Evolutionary conservation across 2,113 vertebrate genomes (phyloP).

Genomic region (Phalacrocorax aristotelis): DNA sequence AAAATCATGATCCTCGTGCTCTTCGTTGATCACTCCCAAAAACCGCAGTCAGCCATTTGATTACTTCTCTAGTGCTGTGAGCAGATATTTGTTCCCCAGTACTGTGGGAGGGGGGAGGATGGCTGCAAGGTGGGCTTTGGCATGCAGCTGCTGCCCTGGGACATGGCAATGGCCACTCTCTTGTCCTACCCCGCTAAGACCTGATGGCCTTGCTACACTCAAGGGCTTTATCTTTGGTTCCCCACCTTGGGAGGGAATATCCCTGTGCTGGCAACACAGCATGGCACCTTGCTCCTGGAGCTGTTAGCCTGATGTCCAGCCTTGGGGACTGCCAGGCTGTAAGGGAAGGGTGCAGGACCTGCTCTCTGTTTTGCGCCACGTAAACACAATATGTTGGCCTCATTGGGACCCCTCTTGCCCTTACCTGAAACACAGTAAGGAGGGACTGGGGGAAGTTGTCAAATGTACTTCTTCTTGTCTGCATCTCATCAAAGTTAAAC

Average conservation of each 20-base stretch:
- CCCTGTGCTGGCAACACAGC: not conserved
- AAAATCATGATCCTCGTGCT: not conserved
- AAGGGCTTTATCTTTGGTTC: not conserved
- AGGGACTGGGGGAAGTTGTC: constrained; percentile 99
- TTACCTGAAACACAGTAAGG: constrained; percentile 98
- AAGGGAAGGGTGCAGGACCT: not conserved
- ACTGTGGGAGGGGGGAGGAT: fast-evolving
- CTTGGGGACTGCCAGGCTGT: not conserved
- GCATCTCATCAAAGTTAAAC: constrained; percentile 97
- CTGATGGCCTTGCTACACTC: not conserved
- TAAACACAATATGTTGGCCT: not conserved
- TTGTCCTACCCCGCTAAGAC: not conserved
- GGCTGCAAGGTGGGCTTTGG: not conserved
- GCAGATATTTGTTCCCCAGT: not conserved
- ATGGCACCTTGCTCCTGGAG: not conserved
- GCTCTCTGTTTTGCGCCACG: not conserved
- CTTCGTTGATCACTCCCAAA: not conserved
- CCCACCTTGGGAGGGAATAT: not conserved
- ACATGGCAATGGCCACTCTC: not conserved
- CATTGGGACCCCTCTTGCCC: not conserved
- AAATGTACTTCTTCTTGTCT: constrained; percentile 94
- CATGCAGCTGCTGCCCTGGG: not conserved
- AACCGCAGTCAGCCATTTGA: not conserved
- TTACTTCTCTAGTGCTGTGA: not conserved
- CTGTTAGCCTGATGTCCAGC: not conserved